Percentiles rank a stretch among this genome's conserved stretches.
These are phyloP conservation scores for Diadegma fenestrale DNA, from an alignment of 2,888 invertebrate genomes.

Conservation along the genomic window DNA sequence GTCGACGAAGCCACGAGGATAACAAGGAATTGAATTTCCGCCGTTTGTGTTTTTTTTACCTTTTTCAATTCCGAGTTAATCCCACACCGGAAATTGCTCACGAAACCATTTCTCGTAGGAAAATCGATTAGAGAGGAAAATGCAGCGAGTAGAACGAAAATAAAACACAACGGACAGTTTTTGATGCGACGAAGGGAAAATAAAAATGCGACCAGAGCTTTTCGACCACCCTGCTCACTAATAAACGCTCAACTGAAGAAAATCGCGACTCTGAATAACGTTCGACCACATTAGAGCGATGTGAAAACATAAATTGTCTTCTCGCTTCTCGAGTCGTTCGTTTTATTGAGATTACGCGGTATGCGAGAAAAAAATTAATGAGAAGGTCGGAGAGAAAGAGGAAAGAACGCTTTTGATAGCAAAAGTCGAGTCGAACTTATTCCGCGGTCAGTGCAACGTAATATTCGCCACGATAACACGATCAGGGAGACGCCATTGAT, in stretches of 20 bases:
- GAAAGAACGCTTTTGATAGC: slow-evolving; percentile 40
- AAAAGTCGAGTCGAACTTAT: slow-evolving; percentile 21
- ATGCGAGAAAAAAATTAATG: neutral
- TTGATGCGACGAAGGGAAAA: neutral
- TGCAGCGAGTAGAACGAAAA: neutral
- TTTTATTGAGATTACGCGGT: slow-evolving; percentile 31
- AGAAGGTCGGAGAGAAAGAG: neutral
- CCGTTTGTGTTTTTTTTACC: neutral
- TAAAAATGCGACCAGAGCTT: neutral
- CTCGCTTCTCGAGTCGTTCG: slow-evolving; percentile 20
- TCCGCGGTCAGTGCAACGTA: slow-evolving; percentile 9
- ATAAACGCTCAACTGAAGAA: slow-evolving; percentile 43
- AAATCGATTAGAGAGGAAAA: too few species aligned
- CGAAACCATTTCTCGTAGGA: neutral
- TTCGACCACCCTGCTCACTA: slow-evolving; percentile 46
- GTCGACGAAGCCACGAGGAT: neutral
- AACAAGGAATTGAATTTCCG: neutral
- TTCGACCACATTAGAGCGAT: slow-evolving; percentile 15
- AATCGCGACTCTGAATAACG: slow-evolving; percentile 22
- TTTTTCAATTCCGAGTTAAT: neutral
- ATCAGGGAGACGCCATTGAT: neutral
- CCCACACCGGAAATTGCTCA: neutral
- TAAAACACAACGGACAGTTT: neutral
- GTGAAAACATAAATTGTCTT: slow-evolving; percentile 33
- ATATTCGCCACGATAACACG: slow-evolving; percentile 36